A percentile compares a stretch with the other conserved stretches of the same genome.
phyloP scores from a whole-genome alignment of 2,888 invertebrate species.

The Spodoptera exigua region DNA sequence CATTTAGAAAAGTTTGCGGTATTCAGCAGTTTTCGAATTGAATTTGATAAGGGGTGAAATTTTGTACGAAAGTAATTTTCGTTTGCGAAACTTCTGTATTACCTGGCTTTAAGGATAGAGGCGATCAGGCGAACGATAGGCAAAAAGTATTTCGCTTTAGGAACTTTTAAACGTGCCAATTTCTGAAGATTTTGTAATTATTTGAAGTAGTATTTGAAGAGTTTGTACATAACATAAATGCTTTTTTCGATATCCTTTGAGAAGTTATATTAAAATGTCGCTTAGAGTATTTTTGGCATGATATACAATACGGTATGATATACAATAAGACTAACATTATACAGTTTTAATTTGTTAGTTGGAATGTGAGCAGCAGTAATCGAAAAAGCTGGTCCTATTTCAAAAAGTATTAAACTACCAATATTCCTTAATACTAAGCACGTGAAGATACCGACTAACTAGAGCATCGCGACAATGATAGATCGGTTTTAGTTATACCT shows the following conservation, averaged over 20 bases:
- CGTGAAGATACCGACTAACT: too few relatives aligned
- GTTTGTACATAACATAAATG: conserved; percentile 28
- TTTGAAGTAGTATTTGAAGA: conserved; percentile 39
- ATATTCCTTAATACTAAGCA: too few relatives aligned
- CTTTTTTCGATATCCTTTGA: conserved; percentile 17
- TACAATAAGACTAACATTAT: too few relatives aligned
- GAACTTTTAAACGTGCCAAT: conserved; percentile 43
- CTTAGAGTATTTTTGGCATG: background rate
- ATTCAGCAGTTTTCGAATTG: conserved; percentile 69
- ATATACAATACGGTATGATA: too few relatives aligned
- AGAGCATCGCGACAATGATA: too few relatives aligned
- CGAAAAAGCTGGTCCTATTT: too few relatives aligned
- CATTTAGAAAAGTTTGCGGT: conserved; percentile 65
- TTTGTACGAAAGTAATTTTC: conserved; percentile 72
- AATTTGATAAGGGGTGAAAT: conserved; percentile 75
- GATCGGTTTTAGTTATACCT: too few relatives aligned
- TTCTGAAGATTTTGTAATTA: conserved; percentile 41
- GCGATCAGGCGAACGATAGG: conserved; percentile 64
- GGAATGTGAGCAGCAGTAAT: too few relatives aligned
- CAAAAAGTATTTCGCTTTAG: conserved; percentile 58
- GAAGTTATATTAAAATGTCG: conserved; percentile 6
- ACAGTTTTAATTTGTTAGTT: too few relatives aligned
- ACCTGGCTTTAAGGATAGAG: conserved; percentile 68
- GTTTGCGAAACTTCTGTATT: conserved; percentile 65
- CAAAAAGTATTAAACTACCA: too few relatives aligned